phyloP scores from a whole-genome alignment of 2,888 invertebrate species.

The Luperina testacea region DNA sequence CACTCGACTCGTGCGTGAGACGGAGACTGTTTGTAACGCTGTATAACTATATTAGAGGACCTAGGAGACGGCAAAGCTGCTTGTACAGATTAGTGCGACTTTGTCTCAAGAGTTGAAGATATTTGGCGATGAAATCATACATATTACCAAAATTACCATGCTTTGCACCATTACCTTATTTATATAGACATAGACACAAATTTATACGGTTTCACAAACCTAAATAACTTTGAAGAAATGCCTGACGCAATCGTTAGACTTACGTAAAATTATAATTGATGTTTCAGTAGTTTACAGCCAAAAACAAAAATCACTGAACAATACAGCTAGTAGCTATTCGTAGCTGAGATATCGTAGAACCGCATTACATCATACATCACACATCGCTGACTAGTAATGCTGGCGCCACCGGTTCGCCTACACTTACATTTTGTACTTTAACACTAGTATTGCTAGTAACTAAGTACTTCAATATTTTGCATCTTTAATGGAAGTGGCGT shows the following conservation, averaged over 20 bases:
- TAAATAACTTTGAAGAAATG: slow-evolving; percentile 68
- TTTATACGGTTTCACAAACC: slow-evolving; percentile 77
- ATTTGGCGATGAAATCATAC: slow-evolving; percentile 68
- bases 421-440: slow-evolving; percentile 74
- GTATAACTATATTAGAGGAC: slow-evolving; percentile 53
- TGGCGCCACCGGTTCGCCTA: slow-evolving; percentile 58
- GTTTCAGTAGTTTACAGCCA: slow-evolving; percentile 73
- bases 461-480: slow-evolving; percentile 59
- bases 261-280: slow-evolving; percentile 70
- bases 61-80: slow-evolving; percentile 60
- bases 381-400: slow-evolving; percentile 81
- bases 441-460: slow-evolving; percentile 63
- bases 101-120: slow-evolving; percentile 58
- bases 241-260: slow-evolving; percentile 69
- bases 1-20: slow-evolving; percentile 60
- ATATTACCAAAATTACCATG: slow-evolving; percentile 76
- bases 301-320: slow-evolving; percentile 74
- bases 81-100: slow-evolving; percentile 62
- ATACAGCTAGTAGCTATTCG: slow-evolving; percentile 73
- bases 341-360: slow-evolving; percentile 71
- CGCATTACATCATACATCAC: slow-evolving; percentile 56
- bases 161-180: slow-evolving; percentile 83
- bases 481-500: slow-evolving; percentile 29
- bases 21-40: slow-evolving; percentile 55
- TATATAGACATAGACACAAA: slow-evolving; percentile 78